A percentile compares a stretch with the other conserved stretches of the same genome.
phyloP scores from a whole-genome alignment of 2,888 invertebrate genomes.

The Azorinus chamasolen region DNA sequence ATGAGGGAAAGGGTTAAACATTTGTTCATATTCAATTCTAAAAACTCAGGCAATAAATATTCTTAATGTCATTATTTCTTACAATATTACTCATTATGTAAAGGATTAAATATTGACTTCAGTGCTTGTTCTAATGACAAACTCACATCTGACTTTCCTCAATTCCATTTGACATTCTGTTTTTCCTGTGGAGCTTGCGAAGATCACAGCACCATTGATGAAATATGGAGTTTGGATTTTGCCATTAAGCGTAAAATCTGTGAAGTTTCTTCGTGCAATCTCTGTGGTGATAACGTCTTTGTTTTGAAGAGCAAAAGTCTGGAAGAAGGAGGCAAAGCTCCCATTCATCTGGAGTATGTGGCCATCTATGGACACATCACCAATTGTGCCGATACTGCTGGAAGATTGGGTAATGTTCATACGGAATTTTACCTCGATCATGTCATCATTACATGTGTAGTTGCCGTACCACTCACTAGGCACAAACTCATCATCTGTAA shows the following conservation, averaged over 20 bases:
- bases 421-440: constrained; percentile 12
- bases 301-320: constrained; percentile 41
- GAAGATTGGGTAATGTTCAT: constrained; percentile 51
- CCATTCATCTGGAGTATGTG: constrained; percentile 40
- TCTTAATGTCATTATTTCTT: no score
- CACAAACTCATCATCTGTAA: constrained; percentile 38
- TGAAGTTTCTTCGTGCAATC: constrained; percentile 41
- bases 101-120: no score
- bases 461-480: constrained; percentile 55
- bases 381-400: constrained; percentile 39
- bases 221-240: constrained; percentile 17
- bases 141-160: constrained; percentile 38
- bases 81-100: no score
- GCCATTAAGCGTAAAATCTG: constrained; percentile 48
- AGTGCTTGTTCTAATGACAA: no score
- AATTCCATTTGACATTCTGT: constrained; percentile 37
- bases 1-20: no score
- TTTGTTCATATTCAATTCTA: no score
- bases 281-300: constrained; percentile 9
- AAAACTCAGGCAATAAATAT: no score
- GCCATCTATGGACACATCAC: constrained; percentile 23
- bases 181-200: constrained; percentile 13
- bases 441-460: constrained; percentile 47
- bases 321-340: constrained; percentile 34
- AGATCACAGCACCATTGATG: constrained; percentile 52